A percentile compares a stretch with the other conserved stretches of the same genome.
Conservation (phyloP, 2,797 vertebrate species). For the Linurgus olivaceus region DNA sequence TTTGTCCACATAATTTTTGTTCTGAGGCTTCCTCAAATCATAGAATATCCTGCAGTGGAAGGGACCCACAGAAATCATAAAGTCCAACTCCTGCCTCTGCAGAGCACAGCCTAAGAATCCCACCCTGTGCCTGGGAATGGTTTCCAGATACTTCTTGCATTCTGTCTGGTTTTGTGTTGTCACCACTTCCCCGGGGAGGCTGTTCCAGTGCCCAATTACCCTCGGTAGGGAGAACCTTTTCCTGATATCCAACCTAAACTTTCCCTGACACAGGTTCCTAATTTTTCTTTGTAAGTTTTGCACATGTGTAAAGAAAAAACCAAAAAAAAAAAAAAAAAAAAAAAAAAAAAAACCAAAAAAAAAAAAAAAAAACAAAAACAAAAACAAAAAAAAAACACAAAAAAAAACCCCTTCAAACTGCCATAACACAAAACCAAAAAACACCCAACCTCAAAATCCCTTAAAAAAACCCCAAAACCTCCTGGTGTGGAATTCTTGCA, state of each 20-base stretch:
- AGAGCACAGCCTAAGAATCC: neutral
- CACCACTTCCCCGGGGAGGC: neutral
- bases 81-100: neutral
- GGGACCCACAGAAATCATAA: neutral
- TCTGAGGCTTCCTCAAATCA: neutral
- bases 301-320: too few relatives aligned
- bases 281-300: neutral
- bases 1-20: neutral
- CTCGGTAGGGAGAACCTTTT: neutral
- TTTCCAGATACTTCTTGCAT: neutral
- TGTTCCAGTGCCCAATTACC: neutral
- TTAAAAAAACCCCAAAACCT: neutral
- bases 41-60: neutral
- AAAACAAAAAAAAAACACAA: neutral
- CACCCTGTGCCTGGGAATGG: neutral
- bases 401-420: too few relatives aligned
- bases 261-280: neutral
- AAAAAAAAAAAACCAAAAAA: too few relatives aligned
- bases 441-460: neutral
- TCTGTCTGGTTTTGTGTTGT: neutral
- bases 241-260: neutral
- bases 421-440: neutral
- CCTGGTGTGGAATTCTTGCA: neutral
- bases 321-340: neutral
- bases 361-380: neutral